Base-by-base conservation (phyloP, 2,797 vertebrate species). In the Simalia tracyae region DNA sequence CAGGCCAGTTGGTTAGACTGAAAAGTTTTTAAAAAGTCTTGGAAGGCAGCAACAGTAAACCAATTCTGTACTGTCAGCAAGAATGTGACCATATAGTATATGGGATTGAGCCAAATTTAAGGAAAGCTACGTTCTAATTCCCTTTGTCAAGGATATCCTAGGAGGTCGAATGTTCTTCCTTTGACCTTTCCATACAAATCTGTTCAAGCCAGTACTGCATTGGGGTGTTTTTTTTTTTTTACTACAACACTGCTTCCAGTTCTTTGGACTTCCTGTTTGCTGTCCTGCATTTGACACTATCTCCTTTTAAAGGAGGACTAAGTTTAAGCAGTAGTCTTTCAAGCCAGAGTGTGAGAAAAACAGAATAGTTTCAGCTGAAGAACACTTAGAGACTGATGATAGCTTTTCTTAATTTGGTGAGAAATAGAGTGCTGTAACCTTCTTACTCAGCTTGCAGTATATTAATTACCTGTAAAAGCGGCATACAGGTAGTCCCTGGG, bases 401-500 rank as follows among this genome's bases (percentile, higher is more conserved):
- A 93, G 92, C 94, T 64, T 93, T 42, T 57, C 36, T 36, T n/a
- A 81, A 7, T 87, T 72, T 91, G 12, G 59, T 59, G 89, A 59
- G 85, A 68, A 57, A 22, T 91, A 81, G 56, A 86, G 50, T n/a
- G 11, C 68, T 68, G 4, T 0, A 81, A 0, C 5, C 22, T 90
- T 94, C 10, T 84, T 22, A 26, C 90, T 63, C 91, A 17, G 57
- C 50, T 66, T 89, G 19, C 61, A n/a, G 89, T 88, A 22, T 14
- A n/a, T 2, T 92, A 11, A 60, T 2, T 64, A 42, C 14, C 91
- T 28, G 87, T 86, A 46, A 92, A 92, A 90, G 15, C 90, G 93
- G 22, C 11, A 86, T 88, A 84, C 36, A 36, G 36, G 36, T 36
- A 36, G 36, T 36, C 36, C 36, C 36, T 36, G 36, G 36, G 36